Conservation (phyloP, 2,888 invertebrate species). For the Melitaea athalia region DNA sequence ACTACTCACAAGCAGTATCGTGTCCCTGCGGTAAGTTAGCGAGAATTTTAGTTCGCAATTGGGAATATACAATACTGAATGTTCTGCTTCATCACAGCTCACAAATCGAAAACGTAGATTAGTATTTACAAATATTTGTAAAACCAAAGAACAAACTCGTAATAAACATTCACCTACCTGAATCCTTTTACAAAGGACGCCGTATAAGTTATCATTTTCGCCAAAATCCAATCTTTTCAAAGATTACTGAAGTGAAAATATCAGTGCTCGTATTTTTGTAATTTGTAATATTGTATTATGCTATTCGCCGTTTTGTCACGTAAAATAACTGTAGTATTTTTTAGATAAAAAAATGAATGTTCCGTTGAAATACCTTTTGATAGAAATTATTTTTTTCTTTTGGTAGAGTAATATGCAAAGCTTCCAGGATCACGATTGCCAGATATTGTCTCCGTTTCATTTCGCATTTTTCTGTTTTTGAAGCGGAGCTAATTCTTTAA, state of each 20-base stretch:
- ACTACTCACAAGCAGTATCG: no score
- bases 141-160: not conserved
- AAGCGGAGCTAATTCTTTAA: no score
- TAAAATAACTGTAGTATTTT: not conserved
- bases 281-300: constrained; percentile 4
- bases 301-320: constrained; percentile 3
- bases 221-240: constrained; percentile 5
- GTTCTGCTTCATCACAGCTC: no score
- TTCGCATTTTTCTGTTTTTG: no score
- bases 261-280: not conserved
- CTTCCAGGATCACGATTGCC: no score
- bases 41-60: no score
- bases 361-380: not conserved
- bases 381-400: not conserved
- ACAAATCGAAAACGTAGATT: no score
- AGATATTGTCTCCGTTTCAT: no score
- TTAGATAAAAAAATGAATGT: not conserved
- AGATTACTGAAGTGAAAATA: constrained; percentile 5
- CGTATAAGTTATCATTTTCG: not conserved
- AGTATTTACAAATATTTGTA: not conserved
- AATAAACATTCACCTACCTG: not conserved
- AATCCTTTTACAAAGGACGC: not conserved
- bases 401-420: not conserved
- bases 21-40: no score
- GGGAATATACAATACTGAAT: no score